phyloP scores from a whole-genome alignment of 2,888 invertebrate species.

The Eubasilissa splendida region DNA sequence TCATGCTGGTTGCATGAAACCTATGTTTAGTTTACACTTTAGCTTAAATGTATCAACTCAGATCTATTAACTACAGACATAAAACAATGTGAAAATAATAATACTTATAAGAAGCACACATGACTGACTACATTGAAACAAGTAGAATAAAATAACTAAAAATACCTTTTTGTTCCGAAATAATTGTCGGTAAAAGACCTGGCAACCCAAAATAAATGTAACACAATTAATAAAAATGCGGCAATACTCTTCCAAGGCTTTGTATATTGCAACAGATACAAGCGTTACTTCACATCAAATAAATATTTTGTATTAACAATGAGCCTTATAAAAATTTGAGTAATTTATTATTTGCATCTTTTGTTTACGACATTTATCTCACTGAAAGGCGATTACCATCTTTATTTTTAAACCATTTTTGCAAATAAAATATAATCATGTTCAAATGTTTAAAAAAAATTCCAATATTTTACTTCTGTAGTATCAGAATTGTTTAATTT shows the following conservation, averaged over 20 bases:
- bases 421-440: no score
- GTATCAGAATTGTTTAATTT: no score
- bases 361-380: not conserved
- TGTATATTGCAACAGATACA: not conserved
- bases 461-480: no score
- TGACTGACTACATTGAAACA: slow-evolving; percentile 9
- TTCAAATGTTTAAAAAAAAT: no score
- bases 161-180: slow-evolving; percentile 58
- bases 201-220: slow-evolving; percentile 57
- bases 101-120: slow-evolving; percentile 17
- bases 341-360: not conserved
- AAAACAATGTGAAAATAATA: slow-evolving; percentile 1
- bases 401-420: no score
- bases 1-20: no score
- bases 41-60: no score
- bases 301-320: not conserved
- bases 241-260: slow-evolving; percentile 15
- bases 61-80: not conserved
- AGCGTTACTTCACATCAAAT: not conserved
- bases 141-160: slow-evolving; percentile 22
- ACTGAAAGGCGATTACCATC: no score
- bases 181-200: slow-evolving; percentile 58
- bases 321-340: not conserved
- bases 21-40: not conserved
- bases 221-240: slow-evolving; percentile 50